Evolutionary conservation across 2,797 vertebrate species (phyloP), one percentile per base, ranked within the genome.

Genomic region (Dryobates pubescens): DNA sequence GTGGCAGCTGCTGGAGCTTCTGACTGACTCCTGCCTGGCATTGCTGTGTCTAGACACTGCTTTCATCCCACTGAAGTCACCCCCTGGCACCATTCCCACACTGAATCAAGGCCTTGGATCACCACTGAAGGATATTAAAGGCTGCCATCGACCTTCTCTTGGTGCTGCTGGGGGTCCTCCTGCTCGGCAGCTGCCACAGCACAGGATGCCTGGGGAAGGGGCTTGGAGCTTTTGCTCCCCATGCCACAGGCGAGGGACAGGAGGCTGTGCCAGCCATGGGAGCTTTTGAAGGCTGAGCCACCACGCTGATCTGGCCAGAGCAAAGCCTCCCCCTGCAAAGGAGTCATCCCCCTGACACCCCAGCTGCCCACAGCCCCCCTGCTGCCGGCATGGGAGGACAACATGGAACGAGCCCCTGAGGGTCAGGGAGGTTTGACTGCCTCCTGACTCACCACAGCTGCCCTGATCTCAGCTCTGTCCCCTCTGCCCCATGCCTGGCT

Each of bases 131-230:
- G 91, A 95, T 82, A 96, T 71, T 92, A 96, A 97, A 97, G 92
- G 59, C 92, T 97, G 97, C 97, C 96, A 97, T 96, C 96, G 96
- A 97, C 91, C 93, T 90, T 71, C 94, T 92, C 96, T 96, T 93
- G 87, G 93, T 13, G 77, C 86, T 79, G 47, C 47, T 65, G 22
- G 29, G 79, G 86, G 61, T 81, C 58, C 58, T 70, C 84, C 76
- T 43, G 77, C 77, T 26, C 7, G 14, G 57, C 87, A 68, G 93
- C 95, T 72, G 43, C 76, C 56, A 89, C 70, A 88, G 30, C 74
- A 47, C 47, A 38, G 74, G 49, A 30, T 23, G 79, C n/a, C 90
- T 73, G 73, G 3, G 1, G 49, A 61, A 73, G 67, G 70, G 67
- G 86, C 79, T 70, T 79, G 6, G 7, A 5, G 41, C 24, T 74